Evolutionary conservation across 1,140 invertebrate genomes (phyloP), one percentile per base, ranked within the genome.

Genomic region (Holcopasites calliopsidis): DNA sequence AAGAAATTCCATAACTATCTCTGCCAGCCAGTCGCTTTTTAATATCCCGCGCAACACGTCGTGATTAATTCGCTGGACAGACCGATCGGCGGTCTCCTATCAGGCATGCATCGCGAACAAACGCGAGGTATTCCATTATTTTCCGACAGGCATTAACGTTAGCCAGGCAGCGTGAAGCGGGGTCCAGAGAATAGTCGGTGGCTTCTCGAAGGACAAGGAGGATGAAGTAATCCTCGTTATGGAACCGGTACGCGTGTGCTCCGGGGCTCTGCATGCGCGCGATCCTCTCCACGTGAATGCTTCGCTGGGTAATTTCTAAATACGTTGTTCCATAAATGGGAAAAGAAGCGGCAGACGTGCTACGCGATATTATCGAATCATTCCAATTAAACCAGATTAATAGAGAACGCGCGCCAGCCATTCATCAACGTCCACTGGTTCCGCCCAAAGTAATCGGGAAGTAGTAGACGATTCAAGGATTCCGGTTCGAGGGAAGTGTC

Each of bases 161-260:
- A 18, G 13, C 5, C 8, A 3, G 11, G 11, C 26, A 33, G 28
- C 33, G 23, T 8, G n/a, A 2, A 58, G 42, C 52, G 40, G 31
- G 42, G 47, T 72, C 40, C 4, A 52, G 66, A 68, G 33, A 54
- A 77, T 64, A 71, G 58, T 78, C 79, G 62, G 50, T 69, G 75
- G 31, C 75, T 76, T 50, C 42, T 54, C 77, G 79, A 86, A 86
- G 85, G 84, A 86, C 76, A 76, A 78, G 57, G 57, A 79, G 79
- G 80, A 79, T 84, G 79, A 85, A 85, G 79, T 84, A 85, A 82
- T 82, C 82, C 79, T 84, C 79, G 75, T 84, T 85, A 84, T 79
- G 76, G 78, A 85, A 85, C 65, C 54, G 77, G 76, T 81, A 85
- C 64, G 74, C 70, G 76, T 74, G 69, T 85, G 77, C 57, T 70